Evolutionary conservation across 1,140 invertebrate species (phyloP).

Genomic region (Aradophagus sp.): DNA sequence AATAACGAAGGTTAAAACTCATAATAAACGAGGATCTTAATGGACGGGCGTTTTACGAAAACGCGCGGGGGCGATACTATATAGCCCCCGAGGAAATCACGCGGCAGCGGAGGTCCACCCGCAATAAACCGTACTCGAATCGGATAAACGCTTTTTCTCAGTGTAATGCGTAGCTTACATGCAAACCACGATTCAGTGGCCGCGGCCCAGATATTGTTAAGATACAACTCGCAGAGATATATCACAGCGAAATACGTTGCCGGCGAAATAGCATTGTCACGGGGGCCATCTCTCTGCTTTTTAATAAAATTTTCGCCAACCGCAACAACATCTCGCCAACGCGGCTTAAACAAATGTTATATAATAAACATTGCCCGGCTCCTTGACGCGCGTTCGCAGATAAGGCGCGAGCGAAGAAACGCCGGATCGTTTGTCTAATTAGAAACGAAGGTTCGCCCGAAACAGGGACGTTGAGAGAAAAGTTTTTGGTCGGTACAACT

Average conservation of each 20-base stretch:
- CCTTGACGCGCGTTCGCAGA: too few species aligned
- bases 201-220: conserved; percentile 51
- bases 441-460: too few species aligned
- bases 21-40: conserved; percentile 53
- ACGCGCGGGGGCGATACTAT: conserved; percentile 49
- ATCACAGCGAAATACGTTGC: conserved; percentile 41
- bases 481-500: too few species aligned
- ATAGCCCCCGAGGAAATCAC: conserved; percentile 56
- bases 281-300: conserved; percentile 12
- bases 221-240: conserved; percentile 53
- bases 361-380: too few species aligned
- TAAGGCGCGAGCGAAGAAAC: too few species aligned
- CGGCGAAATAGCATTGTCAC: conserved; percentile 47
- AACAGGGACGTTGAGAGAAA: too few species aligned
- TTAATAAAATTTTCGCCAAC: conserved; percentile 27
- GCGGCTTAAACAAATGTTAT: too few species aligned
- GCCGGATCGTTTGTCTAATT: too few species aligned
- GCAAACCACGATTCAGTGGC: conserved; percentile 55
- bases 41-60: conserved; percentile 51
- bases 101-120: conserved; percentile 31
- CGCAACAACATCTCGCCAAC: too few species aligned
- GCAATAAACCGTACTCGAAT: conserved; percentile 38
- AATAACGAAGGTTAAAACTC: conserved; percentile 40
- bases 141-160: conserved; percentile 55
- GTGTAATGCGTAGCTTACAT: conserved; percentile 55